Base-by-base conservation (phyloP, 2,113 vertebrate genomes). In the Mesoclemmys tuberculata region DNA sequence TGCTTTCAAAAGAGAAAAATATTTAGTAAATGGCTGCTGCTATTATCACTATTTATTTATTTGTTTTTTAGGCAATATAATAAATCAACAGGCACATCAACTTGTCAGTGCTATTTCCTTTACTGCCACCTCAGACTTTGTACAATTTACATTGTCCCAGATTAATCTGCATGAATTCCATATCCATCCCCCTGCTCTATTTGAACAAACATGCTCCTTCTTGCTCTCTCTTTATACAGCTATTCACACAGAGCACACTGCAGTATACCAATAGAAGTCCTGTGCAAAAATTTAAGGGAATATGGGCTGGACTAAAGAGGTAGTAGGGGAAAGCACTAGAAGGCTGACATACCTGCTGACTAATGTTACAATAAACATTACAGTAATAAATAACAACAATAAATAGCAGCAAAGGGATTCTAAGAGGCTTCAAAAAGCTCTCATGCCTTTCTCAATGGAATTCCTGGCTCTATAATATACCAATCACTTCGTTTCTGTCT, bases 401-500 rank as follows among this genome's bases (percentile, higher is more conserved):
- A 88, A 88, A 75, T 87, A 90, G 86, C 88, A 95, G 90, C 89
- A 95, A 84, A 64, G 88, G 49, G 49, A 49, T 92, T 78, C 64
- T 12, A 86, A 95, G 88, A 91, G 75, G 81, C 64, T 94, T 71
- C 88, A 84, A 92, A 89, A 81, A 54, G 51, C 49, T 88, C 84
- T 92, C 11, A 93, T 87, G 88, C 94, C 74, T 86, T 82, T 90
- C 89, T 91, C 89, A 92, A 74, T 56, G 80, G 78, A 91, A 91
- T 68, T 77, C 91, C 95, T 95, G 88, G 85, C 51, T 52, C 18
- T 52, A 14, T 52, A 52, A 14, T 52, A 52, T 52, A 52, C 16
- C 51, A 52, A 52, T 52, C 51, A 16, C 51, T 52, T 52, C 16
- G 51, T 52, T 52, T 52, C 16, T 52, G 51, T 52, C 51, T 52